Conservation (phyloP, 2,888 invertebrate species). For the Scotopteryx bipunctaria region DNA sequence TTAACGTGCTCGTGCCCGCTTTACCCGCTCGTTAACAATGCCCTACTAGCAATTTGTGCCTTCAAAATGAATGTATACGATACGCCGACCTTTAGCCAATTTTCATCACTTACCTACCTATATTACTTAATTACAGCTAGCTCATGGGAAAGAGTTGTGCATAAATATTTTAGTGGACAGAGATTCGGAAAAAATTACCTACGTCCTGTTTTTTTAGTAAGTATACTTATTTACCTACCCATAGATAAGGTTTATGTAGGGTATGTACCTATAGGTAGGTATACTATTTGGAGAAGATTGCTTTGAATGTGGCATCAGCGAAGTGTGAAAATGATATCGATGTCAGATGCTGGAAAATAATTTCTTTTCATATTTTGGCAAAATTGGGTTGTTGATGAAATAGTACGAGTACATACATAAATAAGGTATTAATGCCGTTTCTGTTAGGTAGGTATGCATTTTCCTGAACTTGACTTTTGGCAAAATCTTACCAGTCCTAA, state of each 20-base stretch:
- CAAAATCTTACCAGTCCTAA: no score
- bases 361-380: conserved; percentile 19
- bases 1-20: conserved; percentile 63
- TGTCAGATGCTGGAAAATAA: conserved; percentile 14
- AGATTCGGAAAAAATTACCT: conserved; percentile 2
- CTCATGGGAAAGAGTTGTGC: conserved; percentile 19
- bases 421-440: background rate
- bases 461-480: no score
- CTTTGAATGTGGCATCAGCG: conserved; percentile 21
- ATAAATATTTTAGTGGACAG: conserved; percentile 26
- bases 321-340: conserved; percentile 23
- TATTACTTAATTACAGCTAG: conserved; percentile 31
- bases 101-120: conserved; percentile 37
- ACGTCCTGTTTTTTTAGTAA: background rate
- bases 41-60: conserved; percentile 60
- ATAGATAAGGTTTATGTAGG: background rate
- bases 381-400: no score
- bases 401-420: no score
- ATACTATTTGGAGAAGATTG: conserved; percentile 19
- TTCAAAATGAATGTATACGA: conserved; percentile 61
- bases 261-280: background rate
- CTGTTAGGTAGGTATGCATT: no score
- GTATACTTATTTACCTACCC: no score
- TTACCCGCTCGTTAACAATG: conserved; percentile 67
- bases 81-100: conserved; percentile 41